phyloP scores from a whole-genome alignment of 2,113 vertebrate genomes.

The Sialia sialis region DNA sequence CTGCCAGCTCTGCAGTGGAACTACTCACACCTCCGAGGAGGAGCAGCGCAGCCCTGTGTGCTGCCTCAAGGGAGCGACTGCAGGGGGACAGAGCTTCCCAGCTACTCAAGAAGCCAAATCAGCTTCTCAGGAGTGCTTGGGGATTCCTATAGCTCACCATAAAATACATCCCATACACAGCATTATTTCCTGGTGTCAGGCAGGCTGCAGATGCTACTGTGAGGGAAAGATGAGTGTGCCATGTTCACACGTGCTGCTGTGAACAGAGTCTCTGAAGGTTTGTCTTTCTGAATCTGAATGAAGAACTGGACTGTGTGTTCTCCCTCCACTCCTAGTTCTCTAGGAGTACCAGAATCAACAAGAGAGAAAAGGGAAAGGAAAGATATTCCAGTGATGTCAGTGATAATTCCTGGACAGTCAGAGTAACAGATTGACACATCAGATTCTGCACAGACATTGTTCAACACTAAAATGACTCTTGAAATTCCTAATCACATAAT shows the following conservation, averaged over 20 bases:
- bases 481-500: background rate
- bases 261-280: background rate
- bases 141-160: background rate
- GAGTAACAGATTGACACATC: background rate
- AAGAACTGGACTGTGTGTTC: background rate
- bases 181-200: background rate
- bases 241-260: background rate
- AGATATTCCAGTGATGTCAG: background rate
- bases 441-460: background rate
- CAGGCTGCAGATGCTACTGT: background rate
- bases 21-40: rapidly evolving
- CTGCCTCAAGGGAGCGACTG: background rate
- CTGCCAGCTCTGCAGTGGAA: background rate
- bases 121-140: background rate
- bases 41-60: rapidly evolving
- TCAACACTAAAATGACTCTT: background rate
- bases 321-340: background rate
- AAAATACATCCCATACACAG: background rate
- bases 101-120: background rate
- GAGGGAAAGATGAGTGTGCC: background rate
- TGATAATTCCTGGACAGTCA: background rate
- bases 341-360: background rate
- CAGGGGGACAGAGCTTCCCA: background rate
- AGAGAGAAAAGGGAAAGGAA: background rate
- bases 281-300: background rate